phyloP scores from a whole-genome alignment of 2,888 invertebrate species.

The Philopedon plagiatum region DNA sequence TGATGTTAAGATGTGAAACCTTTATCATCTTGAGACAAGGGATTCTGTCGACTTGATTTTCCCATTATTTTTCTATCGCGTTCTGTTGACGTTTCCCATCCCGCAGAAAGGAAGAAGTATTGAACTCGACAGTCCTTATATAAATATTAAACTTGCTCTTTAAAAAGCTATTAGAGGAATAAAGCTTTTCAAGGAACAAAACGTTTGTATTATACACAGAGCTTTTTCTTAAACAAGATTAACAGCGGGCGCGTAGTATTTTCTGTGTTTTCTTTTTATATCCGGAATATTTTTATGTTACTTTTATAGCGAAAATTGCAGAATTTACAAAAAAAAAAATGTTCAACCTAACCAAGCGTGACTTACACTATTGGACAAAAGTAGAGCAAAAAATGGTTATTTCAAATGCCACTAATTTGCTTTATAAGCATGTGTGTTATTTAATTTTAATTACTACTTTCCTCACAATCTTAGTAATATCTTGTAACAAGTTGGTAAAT shows the following conservation, averaged over 20 bases:
- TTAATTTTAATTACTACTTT: too few relatives aligned
- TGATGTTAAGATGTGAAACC: neutral
- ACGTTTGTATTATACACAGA: conserved; percentile 10
- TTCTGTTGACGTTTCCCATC: conserved; percentile 47
- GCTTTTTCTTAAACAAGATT: conserved; percentile 12
- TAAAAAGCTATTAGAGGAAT: conserved; percentile 35
- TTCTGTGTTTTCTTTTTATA: too few relatives aligned
- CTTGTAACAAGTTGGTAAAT: too few relatives aligned
- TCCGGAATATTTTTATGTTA: too few relatives aligned
- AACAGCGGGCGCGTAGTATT: neutral
- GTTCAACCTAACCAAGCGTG: too few relatives aligned
- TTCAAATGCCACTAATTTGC: too few relatives aligned
- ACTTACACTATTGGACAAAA: too few relatives aligned
- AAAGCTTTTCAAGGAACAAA: conserved; percentile 34
- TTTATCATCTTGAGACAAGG: neutral
- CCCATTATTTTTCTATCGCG: conserved; percentile 28
- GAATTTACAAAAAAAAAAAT: too few relatives aligned
- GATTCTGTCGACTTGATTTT: conserved; percentile 18
- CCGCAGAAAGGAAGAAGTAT: conserved; percentile 41
- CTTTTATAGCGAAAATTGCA: too few relatives aligned
- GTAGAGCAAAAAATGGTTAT: too few relatives aligned
- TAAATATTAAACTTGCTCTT: conserved; percentile 46
- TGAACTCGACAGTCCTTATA: conserved; percentile 40
- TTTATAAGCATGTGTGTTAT: too few relatives aligned
- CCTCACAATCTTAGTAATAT: too few relatives aligned